These are phyloP conservation scores for Apocheima hispidaria DNA, from an alignment of 2,888 invertebrate genomes.

Conservation along the genomic window DNA sequence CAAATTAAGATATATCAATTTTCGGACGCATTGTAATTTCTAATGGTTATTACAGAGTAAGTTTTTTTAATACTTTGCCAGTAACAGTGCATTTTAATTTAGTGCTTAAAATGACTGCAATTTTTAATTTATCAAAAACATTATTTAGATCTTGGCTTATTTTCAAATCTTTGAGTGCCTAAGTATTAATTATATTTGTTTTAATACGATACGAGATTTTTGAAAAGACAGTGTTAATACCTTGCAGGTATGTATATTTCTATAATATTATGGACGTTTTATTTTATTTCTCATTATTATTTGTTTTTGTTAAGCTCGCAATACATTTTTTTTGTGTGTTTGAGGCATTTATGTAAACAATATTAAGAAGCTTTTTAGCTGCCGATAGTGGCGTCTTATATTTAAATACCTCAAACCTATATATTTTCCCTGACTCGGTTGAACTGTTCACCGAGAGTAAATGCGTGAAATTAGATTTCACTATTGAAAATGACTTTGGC, in stretches of 20 bases:
- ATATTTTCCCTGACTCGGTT: conserved; percentile 6
- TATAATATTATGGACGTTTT: not conserved
- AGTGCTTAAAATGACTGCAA: conserved; percentile 66
- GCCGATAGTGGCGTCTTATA: not conserved
- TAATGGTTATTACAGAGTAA: conserved; percentile 33
- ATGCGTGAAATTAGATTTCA: conserved; percentile 77
- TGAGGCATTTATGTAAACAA: conserved; percentile 11
- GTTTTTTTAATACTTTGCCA: conserved; percentile 67
- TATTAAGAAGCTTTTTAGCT: not conserved
- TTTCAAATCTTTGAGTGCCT: conserved; percentile 17
- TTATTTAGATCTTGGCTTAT: conserved; percentile 3
- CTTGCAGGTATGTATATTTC: not conserved
- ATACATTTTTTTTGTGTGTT: not conserved
- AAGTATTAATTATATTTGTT: not conserved
- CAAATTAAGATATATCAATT: no score
- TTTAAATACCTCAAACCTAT: conserved; percentile 7
- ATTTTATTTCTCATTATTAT: not conserved
- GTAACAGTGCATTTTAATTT: conserved; percentile 79
- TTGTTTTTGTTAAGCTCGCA: not conserved
- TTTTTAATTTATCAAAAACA: conserved; percentile 39
- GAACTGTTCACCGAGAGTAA: conserved; percentile 9
- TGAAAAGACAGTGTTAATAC: conserved; percentile 26
- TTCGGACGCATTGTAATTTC: conserved; percentile 7
- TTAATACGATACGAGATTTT: not conserved
- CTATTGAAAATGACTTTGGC: conserved; percentile 71